Base-by-base conservation (phyloP, 1,140 invertebrate species). In the Ips nitidus region DNA sequence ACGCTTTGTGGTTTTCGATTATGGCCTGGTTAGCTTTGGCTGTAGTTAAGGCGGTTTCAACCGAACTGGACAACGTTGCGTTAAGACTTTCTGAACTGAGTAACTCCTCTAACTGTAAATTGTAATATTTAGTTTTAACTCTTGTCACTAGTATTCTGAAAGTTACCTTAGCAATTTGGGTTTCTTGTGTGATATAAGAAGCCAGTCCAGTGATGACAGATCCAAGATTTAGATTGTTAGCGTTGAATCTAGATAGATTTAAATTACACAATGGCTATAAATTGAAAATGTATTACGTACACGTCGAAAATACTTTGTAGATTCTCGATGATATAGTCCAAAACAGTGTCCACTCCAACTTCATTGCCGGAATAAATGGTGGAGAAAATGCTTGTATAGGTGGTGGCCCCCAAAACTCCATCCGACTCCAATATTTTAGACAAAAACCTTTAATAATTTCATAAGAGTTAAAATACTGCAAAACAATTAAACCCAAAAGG, bases 321-420 rank as follows among this genome's bases (percentile, higher is more conserved):
- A 50, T 50, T 66, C 41, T 42, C 59, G 45, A 71, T 68, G 4
- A 89, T 73, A 52, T 82, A 84, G 5, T 85, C 78, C 3, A 87
- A 76, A 0, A 76, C 79, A 36, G 78, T 75, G 59, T 83, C 69
- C 1, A 84, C 77, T 63, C 85, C 85, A 1, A 75, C 72, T 66
- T 83, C 78, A 1, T 79, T 74, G 39, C 74, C 75, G 2, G 4
- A 41, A 2, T 83, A 79, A 3, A 86, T 81, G 4, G 80, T 77
- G 1, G 74, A 70, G 4, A 86, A 74, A 6, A 83, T 79, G 0
- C 78, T 76, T 0, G 7, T 77, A 68, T 53, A 83, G 2, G 1
- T 72, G 77, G 3, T 71, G 4, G 57, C 71, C 59, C 1, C 79
- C 64, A 69, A 76, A 83, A 45, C 6, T 22, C 5, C 36, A 41